phyloP scores from a whole-genome alignment of 2,888 invertebrate species.

The Caenorhabditis sp. region DNA sequence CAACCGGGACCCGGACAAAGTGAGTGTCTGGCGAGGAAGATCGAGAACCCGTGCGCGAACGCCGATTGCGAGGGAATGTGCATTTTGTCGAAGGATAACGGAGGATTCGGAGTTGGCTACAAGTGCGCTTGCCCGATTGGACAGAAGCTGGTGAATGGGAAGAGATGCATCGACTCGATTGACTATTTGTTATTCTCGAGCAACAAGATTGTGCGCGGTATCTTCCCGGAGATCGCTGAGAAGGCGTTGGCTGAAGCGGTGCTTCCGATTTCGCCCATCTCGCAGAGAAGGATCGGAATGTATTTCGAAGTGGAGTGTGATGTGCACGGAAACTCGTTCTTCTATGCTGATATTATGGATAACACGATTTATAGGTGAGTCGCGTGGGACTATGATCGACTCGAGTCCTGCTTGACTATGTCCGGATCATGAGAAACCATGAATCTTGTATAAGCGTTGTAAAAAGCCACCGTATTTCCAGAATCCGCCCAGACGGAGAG shows the following conservation, averaged over 20 bases:
- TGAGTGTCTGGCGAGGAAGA: conserved; percentile 79
- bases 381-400: no score
- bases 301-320: conserved; percentile 85
- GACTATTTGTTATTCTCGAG: conserved; percentile 83
- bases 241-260: conserved; percentile 95
- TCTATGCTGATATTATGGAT: conserved; percentile 94
- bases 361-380: conserved; percentile 83
- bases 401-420: no score
- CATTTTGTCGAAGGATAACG: conserved; percentile 89
- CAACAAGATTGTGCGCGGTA: conserved; percentile 93
- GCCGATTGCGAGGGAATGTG: conserved; percentile 89
- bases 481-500: conserved; percentile 86
- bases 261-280: conserved; percentile 90
- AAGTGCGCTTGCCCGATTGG: conserved; percentile 95
- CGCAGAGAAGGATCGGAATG: conserved; percentile 92
- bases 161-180: conserved; percentile 79
- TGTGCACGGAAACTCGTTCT: conserved; percentile 89
- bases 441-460: no score
- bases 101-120: conserved; percentile 86
- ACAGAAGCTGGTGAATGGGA: conserved; percentile 81
- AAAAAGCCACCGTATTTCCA: conserved; percentile 85
- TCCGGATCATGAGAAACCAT: no score
- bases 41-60: conserved; percentile 81
- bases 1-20: conserved; percentile 80
- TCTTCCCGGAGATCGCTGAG: conserved; percentile 88